These are phyloP conservation scores for Pangasius larnaudii DNA, from an alignment of 2,797 vertebrate genomes.

Conservation along the genomic window DNA sequence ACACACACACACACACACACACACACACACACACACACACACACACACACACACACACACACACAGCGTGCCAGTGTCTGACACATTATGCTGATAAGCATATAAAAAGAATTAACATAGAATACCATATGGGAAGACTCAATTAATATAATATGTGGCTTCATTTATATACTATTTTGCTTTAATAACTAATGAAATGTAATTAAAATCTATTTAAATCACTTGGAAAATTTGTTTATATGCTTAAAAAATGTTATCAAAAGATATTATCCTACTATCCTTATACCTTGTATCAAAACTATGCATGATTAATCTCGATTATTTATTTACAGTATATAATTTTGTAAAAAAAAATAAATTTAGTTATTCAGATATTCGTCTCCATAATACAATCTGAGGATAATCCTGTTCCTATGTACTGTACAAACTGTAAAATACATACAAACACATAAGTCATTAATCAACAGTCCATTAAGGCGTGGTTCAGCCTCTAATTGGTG, in stretches of 20 bases:
- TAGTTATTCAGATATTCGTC: neutral
- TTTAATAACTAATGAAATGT: slow-evolving; percentile 5
- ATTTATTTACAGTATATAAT: neutral
- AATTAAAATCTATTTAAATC: neutral
- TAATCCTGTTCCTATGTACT: neutral
- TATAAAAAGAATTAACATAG: neutral
- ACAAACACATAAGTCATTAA: slow-evolving; percentile 26
- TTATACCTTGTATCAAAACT: neutral
- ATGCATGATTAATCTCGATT: neutral
- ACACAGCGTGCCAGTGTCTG: neutral
- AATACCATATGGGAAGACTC: neutral
- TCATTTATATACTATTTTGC: neutral
- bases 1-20: slow-evolving; percentile 3
- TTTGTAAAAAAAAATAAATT: neutral
- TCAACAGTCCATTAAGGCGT: slow-evolving; percentile 39
- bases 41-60: neutral
- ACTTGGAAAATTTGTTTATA: neutral
- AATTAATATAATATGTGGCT: neutral
- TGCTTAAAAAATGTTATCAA: neutral
- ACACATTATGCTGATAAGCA: slow-evolving; percentile 9
- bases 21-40: neutral
- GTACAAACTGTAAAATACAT: slow-evolving; percentile 14
- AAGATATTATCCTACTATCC: neutral
- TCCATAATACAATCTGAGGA: neutral
- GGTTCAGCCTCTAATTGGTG: slow-evolving; percentile 27